phyloP scores from a whole-genome alignment of 2,113 vertebrate species.

The Aspiorhynchus laticeps region DNA sequence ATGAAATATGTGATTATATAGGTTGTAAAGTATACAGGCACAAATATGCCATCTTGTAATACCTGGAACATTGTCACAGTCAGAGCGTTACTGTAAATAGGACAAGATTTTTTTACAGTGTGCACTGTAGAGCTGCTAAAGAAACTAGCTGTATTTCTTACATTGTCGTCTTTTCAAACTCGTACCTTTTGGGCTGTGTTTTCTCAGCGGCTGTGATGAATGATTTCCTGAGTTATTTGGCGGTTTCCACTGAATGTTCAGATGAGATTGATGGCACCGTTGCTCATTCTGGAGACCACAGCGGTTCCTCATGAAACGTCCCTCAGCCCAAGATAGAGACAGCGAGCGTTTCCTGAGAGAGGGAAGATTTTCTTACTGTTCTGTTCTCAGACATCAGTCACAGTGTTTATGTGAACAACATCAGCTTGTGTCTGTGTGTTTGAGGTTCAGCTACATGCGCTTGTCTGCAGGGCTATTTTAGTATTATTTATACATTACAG shows the following conservation, averaged over 20 bases:
- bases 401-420: not conserved
- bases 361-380: not conserved
- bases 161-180: not conserved
- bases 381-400: not conserved
- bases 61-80: not conserved
- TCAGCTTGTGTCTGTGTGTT: not conserved
- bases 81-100: not conserved
- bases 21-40: no score
- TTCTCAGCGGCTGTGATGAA: conserved; percentile 14
- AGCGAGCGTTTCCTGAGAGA: not conserved
- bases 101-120: not conserved
- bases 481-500: not conserved
- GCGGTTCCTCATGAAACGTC: not conserved
- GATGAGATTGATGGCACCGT: conserved; percentile 47
- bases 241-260: conserved; percentile 20
- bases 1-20: not conserved
- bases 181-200: not conserved
- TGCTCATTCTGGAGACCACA: conserved; percentile 1
- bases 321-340: conserved; percentile 10
- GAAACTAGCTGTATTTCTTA: not conserved
- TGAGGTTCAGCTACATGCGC: not conserved
- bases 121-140: not conserved
- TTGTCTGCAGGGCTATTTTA: not conserved
- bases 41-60: not conserved
- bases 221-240: conserved; percentile 34